Conservation (phyloP, 2,797 vertebrate species). For the Odontamblyopus rebecca region DNA sequence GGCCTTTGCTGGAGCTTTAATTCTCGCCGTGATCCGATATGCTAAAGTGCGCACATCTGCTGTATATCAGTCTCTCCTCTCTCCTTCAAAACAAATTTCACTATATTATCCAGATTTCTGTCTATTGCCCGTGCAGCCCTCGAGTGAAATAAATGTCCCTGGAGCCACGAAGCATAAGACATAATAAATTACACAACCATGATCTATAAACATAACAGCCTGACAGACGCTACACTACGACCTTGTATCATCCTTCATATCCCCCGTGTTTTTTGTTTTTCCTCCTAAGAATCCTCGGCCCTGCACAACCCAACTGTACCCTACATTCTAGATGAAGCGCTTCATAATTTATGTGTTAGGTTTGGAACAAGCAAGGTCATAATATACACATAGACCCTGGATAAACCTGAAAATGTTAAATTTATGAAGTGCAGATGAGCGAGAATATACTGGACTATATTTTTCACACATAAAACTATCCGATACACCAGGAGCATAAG, state of each 20-base stretch:
- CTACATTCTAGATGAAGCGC: not conserved
- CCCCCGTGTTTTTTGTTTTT: conserved; percentile 2
- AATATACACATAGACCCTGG: not conserved
- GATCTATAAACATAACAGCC: not conserved
- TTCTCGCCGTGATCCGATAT: no score
- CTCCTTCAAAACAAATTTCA: no score
- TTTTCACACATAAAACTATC: not conserved
- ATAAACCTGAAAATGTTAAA: not conserved
- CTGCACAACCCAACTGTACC: conserved; percentile 26
- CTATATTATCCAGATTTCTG: no score
- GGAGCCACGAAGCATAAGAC: not conserved
- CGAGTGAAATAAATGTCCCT: not conserved
- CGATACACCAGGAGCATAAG: not conserved
- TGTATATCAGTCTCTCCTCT: no score
- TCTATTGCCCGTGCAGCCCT: no score
- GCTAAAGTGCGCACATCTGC: no score
- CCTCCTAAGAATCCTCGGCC: conserved; percentile 3
- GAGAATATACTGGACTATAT: not conserved
- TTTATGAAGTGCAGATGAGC: not conserved
- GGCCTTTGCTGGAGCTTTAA: no score
- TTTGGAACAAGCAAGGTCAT: not conserved
- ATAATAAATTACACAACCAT: not conserved
- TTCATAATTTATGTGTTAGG: not conserved
- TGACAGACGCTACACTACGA: not conserved
- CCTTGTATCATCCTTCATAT: not conserved